Evolutionary conservation across 2,797 vertebrate species (phyloP).

Genomic region (Neomorphus geoffroyi): DNA sequence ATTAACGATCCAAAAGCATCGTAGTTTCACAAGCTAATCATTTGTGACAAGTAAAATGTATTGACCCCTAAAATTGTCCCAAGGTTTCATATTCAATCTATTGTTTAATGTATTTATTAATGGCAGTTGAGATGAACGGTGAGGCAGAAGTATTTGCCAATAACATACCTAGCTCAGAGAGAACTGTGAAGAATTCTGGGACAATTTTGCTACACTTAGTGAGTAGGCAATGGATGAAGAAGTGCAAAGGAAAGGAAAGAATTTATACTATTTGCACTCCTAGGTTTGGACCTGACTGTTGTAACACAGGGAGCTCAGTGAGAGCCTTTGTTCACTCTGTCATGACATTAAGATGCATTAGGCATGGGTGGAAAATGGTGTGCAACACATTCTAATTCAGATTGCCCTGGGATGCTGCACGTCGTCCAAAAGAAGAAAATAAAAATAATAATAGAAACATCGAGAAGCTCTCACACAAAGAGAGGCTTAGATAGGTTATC

Average conservation of each 20-base stretch:
- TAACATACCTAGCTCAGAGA: not conserved
- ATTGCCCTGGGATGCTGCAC: not conserved
- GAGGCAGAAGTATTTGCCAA: not conserved
- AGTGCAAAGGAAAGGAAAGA: not conserved
- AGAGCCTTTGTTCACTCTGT: not conserved
- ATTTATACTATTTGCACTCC: not conserved
- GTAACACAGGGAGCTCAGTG: not conserved
- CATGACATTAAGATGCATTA: not conserved
- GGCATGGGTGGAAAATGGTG: not conserved
- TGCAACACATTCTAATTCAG: conserved; percentile 10
- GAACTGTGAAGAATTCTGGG: not conserved
- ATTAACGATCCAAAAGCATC: conserved; percentile 27
- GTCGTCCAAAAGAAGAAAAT: not conserved
- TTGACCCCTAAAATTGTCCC: conserved; percentile 29
- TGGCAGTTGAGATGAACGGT: not conserved
- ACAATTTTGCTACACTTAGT: not conserved
- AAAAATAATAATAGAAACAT: conserved; percentile 42
- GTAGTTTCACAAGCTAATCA: not conserved
- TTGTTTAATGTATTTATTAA: conserved; percentile 7
- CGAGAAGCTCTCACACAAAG: conserved; percentile 13
- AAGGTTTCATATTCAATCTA: conserved; percentile 5
- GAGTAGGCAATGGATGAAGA: not conserved
- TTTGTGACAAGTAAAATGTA: conserved; percentile 26
- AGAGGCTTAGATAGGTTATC: conserved; percentile 1
- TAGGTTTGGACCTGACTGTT: not conserved